Evolutionary conservation across 2,888 invertebrate genomes (phyloP), one percentile per base, ranked within the genome.

Genomic region (Callinectes sapidus): DNA sequence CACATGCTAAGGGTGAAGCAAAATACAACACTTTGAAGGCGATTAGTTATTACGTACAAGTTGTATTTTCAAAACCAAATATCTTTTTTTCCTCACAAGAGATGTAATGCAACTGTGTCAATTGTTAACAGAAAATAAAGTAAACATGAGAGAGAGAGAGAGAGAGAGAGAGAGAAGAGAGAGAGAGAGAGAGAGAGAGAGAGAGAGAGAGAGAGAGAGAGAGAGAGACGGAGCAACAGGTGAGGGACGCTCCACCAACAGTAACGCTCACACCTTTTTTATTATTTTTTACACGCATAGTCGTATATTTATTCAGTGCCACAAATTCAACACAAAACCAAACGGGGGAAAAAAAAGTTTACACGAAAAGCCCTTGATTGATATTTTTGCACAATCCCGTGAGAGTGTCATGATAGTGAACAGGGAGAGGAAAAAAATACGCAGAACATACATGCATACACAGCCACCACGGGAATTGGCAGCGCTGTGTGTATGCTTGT

Each of bases 331-430:
- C 14, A 81, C 81, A 81, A 81, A 81, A 35, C 81, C 35, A 81
- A 35, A 81, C 35, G 10, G 61, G 18, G 10, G 61, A 14, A 61
- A 81, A 81, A 81, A 81, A 35, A 81, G 32, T 81, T 81, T 35
- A 81, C 32, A 32, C 35, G 16, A 35, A 81, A 81, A 81, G 5
- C 61, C 71, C 71, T 77, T 77, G 71, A 77, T 81, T 81, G 81
- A 81, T 81, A 81, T 81, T 81, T 35, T 81, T 32, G 35, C 81
- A 81, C 81, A 81, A 81, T 81, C 81, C 81, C 81, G 35, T 32
- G 81, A 71, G 71, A 81, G 28, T 71, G 71, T 71, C 71, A 71
- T 71, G 13, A 71, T 71, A 71, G 71, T 71, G 71, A 71, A 13
- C 71, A 28, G 71, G n/a, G 71, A 71, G n/a, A 10, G 71, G 71